Evolutionary conservation across 2,888 invertebrate genomes (phyloP), one percentile per base, ranked within the genome.

Genomic region (Xanthorhoe spadicearia): DNA sequence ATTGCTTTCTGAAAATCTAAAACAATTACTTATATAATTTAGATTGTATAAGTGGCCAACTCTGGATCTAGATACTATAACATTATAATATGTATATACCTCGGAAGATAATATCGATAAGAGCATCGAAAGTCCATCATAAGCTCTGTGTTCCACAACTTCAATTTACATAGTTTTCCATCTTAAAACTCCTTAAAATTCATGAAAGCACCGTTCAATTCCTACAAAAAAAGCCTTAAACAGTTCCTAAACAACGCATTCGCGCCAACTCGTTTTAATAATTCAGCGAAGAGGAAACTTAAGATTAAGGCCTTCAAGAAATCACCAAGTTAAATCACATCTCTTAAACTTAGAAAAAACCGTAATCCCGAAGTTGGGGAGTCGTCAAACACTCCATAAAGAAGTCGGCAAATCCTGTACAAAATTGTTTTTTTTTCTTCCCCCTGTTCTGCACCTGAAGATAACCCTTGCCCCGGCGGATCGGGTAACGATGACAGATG

Each of bases 401-500:
- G 75, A 74, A 76, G 62, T 74, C 69, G 71, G 71, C 73, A 80
- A 81, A 81, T 79, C 78, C 76, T 76, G 72, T 77, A 76, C 79
- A 74, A 83, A 82, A 82, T 83, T 82, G 80, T 80, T 81, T 83
- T 77, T 83, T 77, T 70, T 67, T 49, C 49, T 64, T 67, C 51
- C 68, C 71, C 62, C 71, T 74, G 73, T 77, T 75, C 72, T 66
- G 74, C 69, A 73, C 73, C 74, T 74, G 72, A 67, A 73, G 76
- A 76, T 76, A 80, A 80, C 81, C 81, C 78, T 81, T 77, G 79
- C 86, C 81, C 80, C 79, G 72, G 78, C 78, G 83, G 79, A 81
- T 81, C 80, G 78, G 71, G 81, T 83, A 88, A 88, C 87, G 86
- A 88, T 87, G 88, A 88, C 84, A 80, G 84, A 88, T 85, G 85